Base-by-base conservation (phyloP, 53 echinoderm and acorn worm genomes). In the Henricia sp. region DNA sequence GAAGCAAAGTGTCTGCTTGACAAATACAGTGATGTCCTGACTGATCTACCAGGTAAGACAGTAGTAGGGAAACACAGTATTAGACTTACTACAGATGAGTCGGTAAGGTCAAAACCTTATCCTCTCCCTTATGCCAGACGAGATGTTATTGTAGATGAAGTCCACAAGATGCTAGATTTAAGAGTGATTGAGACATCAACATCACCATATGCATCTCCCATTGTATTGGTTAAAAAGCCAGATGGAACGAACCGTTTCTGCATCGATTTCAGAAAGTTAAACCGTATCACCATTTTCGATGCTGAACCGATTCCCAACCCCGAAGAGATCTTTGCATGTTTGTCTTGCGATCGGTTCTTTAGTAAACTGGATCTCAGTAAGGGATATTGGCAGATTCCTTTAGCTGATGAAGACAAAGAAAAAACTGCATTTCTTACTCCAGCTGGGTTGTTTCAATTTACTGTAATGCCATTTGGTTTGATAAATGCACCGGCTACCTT, bases 391-490 rank as follows among this genome's bases (percentile, higher is more conserved):
- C 70, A 70, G 50, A 10, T 70, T 16, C 44, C 46, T 38, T 2
- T 70, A 1, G 3, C 0, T 1, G 73, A 72, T 5, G 34, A 52
- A 28, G 51, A 30, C 52, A 72, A 72, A 27, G 32, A 50, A 2
- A 52, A 52, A 33, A 72, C 73, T 16, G 84, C 85, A 0, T 73
- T 89, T 2, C 50, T 85, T 42, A 83, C 84, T 16, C 84, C 85
- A 23, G 38, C 84, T 19, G 89, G 89, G 9, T 53, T 89, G 30
- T 89, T 43, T 40, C 83, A 83, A 64, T 83, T 72, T 32, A 36
- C 41, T 11, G 60, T 60, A 27, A 88, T 88, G 88, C 88, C 88
- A 6, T 88, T 88, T 36, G 88, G 88, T 11, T 56, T 88, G 33
- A 72, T 88, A 0, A 89, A 89, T 64, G 44, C 73, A 17, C 83